Evolutionary conservation across 2,888 invertebrate species (phyloP).

Genomic region (Itoplectis maculator): DNA sequence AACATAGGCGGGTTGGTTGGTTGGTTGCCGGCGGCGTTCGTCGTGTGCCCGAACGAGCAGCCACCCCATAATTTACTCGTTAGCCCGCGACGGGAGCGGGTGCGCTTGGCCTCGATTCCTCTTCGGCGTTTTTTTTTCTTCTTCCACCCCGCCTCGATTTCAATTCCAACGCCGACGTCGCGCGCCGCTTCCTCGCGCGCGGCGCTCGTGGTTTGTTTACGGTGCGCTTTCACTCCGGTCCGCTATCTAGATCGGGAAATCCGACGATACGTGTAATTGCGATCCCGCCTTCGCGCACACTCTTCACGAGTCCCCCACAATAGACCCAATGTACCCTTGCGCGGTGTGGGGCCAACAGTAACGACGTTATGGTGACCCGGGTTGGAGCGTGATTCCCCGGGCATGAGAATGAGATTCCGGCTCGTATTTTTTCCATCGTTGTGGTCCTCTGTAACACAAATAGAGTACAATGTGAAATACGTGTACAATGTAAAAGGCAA

Average conservation of each 20-base stretch:
- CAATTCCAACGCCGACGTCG: slow-evolving; percentile 68
- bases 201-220: slow-evolving; percentile 78
- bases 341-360: slow-evolving; percentile 51
- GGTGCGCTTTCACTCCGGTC: slow-evolving; percentile 62
- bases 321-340: slow-evolving; percentile 43
- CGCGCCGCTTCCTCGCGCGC: slow-evolving; percentile 39
- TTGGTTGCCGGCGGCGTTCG: slow-evolving; percentile 52
- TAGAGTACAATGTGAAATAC: slow-evolving; percentile 7
- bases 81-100: slow-evolving; percentile 72
- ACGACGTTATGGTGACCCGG: slow-evolving; percentile 57
- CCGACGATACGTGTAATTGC: slow-evolving; percentile 77
- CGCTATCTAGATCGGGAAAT: slow-evolving; percentile 75
- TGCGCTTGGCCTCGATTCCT: slow-evolving; percentile 54
- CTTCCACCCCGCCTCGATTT: slow-evolving; percentile 68
- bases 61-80: slow-evolving; percentile 84
- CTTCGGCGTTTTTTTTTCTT: slow-evolving; percentile 60
- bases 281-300: slow-evolving; percentile 61
- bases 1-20: slow-evolving; percentile 51
- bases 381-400: not conserved
- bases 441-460: not conserved
- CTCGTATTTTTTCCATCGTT: not conserved
- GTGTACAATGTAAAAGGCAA: not conserved
- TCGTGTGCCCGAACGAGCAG: slow-evolving; percentile 74
- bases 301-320: slow-evolving; percentile 44
- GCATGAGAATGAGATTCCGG: slow-evolving; percentile 32